Base-by-base conservation (phyloP, 1,140 invertebrate species). In the Habropoda laboriosa region DNA sequence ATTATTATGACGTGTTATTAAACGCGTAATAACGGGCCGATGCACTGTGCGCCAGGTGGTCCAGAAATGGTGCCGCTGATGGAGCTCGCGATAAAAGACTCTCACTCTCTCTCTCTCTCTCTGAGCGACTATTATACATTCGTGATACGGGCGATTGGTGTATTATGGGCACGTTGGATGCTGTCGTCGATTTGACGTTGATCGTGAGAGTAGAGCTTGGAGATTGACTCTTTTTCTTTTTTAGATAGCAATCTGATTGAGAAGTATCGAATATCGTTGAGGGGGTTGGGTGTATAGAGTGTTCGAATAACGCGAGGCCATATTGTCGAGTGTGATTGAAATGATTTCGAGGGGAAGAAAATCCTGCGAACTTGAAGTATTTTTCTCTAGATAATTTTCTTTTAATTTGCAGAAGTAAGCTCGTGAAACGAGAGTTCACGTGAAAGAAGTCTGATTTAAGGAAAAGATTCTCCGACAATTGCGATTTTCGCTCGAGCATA, bases 1-100 rank as follows among this genome's bases (percentile, higher is more conserved):
- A 83, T 88, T 84, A 88, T 85, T 85, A 87, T 81, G 83, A 88
- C 77, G 83, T 83, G 83, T 86, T 89, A 89, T 89, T 89, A 89
- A 88, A 87, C 79, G 80, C 53, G 77, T 87, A 88, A 89, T 88
- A 84, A 87, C 77, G 74, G 85, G 40, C 51, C 79, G 51, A 76
- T 49, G 71, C 57, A 76, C 57, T 75, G 70, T 71, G 53, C 63
- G 80, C 86, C 86, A 86, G 84, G 84, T 86, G 86, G 82, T 73
- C 79, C 76, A 70, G 58, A 80, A 86, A 83, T 72, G 53, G 51
- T 24, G 68, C 72, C 75, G 75, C 72, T 78, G 85, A 83, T 82
- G 57, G 70, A 87, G 76, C 70, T 61, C 30, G 40, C 66, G 85
- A 86, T 86, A 82, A 79, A 71, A 79, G 85, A 85, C 79, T 70